Conservation (phyloP, 2,113 vertebrate species). For the Meles meles region DNA sequence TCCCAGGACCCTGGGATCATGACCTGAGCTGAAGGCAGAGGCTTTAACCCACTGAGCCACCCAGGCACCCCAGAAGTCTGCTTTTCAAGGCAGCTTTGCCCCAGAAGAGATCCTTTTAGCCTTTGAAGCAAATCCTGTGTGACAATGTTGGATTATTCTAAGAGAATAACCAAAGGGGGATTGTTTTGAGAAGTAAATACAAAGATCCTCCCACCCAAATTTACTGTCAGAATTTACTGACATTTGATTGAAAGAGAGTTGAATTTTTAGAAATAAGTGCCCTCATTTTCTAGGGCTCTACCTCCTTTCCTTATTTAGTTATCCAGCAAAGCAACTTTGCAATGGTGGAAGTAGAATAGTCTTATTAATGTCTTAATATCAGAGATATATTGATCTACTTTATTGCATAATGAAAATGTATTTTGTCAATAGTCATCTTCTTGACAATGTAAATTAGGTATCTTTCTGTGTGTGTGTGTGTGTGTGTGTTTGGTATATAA, state of each 20-base stretch:
- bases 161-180: background rate
- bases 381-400: background rate
- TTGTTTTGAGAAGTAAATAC: background rate
- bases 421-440: background rate
- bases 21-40: too few species aligned
- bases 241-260: background rate
- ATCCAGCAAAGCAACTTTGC: slow-evolving; percentile 1
- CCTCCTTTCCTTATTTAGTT: background rate
- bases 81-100: background rate
- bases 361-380: background rate
- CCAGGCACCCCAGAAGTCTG: too few species aligned
- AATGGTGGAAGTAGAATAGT: background rate
- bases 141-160: background rate
- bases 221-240: background rate
- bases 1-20: too few species aligned
- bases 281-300: background rate
- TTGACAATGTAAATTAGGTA: background rate
- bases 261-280: background rate
- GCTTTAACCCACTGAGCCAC: too few species aligned
- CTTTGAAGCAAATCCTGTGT: background rate
- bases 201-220: background rate
- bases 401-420: background rate
- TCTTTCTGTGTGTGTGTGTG: background rate
- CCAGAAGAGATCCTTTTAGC: background rate
- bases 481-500: background rate